Evolutionary conservation across 2,888 invertebrate genomes (phyloP).

Genomic region (Zeuzera pyrina): DNA sequence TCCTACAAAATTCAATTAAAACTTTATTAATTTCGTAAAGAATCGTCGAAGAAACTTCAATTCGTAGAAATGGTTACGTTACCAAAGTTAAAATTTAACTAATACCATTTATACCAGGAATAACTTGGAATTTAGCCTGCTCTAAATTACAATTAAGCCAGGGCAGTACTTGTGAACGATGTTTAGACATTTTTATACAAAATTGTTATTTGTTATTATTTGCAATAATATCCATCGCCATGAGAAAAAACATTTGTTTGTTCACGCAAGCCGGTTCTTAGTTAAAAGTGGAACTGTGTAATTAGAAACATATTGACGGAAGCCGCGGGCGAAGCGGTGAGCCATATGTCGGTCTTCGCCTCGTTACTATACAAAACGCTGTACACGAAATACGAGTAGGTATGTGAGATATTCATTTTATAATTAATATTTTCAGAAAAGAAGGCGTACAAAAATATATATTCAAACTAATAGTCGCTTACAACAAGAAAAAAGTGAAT

Average conservation of each 20-base stretch:
- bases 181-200: too few species aligned
- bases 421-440: too few species aligned
- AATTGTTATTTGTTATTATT: too few species aligned
- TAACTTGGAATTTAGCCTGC: conserved; percentile 30
- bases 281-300: conserved; percentile 45
- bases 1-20: conserved; percentile 64
- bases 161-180: too few species aligned
- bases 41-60: conserved; percentile 49
- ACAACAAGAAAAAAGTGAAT: neutral
- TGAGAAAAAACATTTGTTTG: too few species aligned
- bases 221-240: too few species aligned
- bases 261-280: conserved; percentile 43
- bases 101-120: conserved; percentile 57
- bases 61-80: conserved; percentile 52
- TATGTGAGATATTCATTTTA: too few species aligned
- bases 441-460: conserved; percentile 16
- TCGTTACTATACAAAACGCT: conserved; percentile 1
- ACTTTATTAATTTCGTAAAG: conserved; percentile 67
- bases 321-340: conserved; percentile 25
- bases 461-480: conserved; percentile 27
- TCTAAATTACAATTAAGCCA: conserved; percentile 18
- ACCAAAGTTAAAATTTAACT: conserved; percentile 49
- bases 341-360: conserved; percentile 27
- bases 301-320: conserved; percentile 52
- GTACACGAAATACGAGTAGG: too few species aligned